phyloP scores from a whole-genome alignment of 2,888 invertebrate species.

The Coenonympha glycerion region DNA sequence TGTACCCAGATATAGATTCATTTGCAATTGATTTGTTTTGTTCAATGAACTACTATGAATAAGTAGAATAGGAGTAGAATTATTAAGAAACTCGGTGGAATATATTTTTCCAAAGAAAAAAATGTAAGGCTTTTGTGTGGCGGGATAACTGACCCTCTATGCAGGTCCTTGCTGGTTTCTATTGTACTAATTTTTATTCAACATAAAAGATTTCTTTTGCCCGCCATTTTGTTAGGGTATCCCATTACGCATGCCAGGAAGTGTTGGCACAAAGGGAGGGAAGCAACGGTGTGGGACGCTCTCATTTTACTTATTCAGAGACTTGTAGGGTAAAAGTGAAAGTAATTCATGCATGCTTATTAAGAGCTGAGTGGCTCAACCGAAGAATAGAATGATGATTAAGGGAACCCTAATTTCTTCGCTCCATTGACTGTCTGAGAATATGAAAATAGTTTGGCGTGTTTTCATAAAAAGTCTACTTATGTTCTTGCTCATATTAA shows the following conservation, averaged over 20 bases:
- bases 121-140: slow-evolving; percentile 4
- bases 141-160: slow-evolving; percentile 27
- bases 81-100: too few relatives aligned
- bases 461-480: too few relatives aligned
- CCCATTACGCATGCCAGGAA: slow-evolving; percentile 67
- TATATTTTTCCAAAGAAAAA: not conserved
- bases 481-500: too few relatives aligned
- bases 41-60: too few relatives aligned
- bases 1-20: too few relatives aligned
- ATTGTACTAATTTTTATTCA: slow-evolving; percentile 60
- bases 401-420: slow-evolving; percentile 28
- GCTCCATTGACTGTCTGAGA: not conserved
- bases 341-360: slow-evolving; percentile 69
- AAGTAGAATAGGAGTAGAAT: too few relatives aligned
- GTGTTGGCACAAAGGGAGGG: slow-evolving; percentile 59
- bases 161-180: slow-evolving; percentile 29
- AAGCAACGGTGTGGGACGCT: slow-evolving; percentile 57
- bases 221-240: slow-evolving; percentile 58
- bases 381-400: slow-evolving; percentile 49
- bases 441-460: not conserved
- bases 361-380: slow-evolving; percentile 57
- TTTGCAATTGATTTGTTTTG: too few relatives aligned
- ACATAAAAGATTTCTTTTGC: slow-evolving; percentile 52
- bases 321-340: slow-evolving; percentile 47
- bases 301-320: slow-evolving; percentile 69